A percentile compares a stretch with the other conserved stretches of the same genome.
These are phyloP conservation scores for Philereme vetulata DNA, from an alignment of 2,888 invertebrate species.

Conservation along the genomic window DNA sequence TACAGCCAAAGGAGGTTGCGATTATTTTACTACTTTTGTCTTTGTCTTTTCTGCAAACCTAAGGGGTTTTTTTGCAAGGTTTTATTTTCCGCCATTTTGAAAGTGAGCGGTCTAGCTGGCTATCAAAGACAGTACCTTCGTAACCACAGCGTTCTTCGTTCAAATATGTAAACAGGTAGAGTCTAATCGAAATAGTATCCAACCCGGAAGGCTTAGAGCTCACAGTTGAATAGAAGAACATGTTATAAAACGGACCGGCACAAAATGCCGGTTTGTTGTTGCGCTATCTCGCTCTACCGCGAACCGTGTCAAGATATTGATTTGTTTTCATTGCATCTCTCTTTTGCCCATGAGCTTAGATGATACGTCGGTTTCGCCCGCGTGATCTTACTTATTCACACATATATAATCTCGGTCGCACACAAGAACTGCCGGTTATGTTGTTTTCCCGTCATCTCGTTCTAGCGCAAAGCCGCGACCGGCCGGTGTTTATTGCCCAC, in stretches of 20 bases:
- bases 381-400: slow-evolving; percentile 80
- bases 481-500: slow-evolving; percentile 49
- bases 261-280: slow-evolving; percentile 81
- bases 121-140: slow-evolving; percentile 18
- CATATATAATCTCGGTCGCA: slow-evolving; percentile 48
- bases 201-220: slow-evolving; percentile 50
- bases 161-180: slow-evolving; percentile 52
- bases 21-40: background rate
- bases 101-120: too few relatives aligned
- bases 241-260: slow-evolving; percentile 61
- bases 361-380: slow-evolving; percentile 65
- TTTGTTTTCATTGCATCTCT: slow-evolving; percentile 84
- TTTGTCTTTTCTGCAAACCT: too few relatives aligned
- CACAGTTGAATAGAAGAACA: slow-evolving; percentile 44
- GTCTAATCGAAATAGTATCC: slow-evolving; percentile 44
- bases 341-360: slow-evolving; percentile 62
- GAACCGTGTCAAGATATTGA: slow-evolving; percentile 74
- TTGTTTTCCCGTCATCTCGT: slow-evolving; percentile 80
- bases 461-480: slow-evolving; percentile 66
- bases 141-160: slow-evolving; percentile 43
- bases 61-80: too few relatives aligned
- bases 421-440: slow-evolving; percentile 62
- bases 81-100: too few relatives aligned
- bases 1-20: background rate
- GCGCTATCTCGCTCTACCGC: slow-evolving; percentile 75